phyloP scores from a whole-genome alignment of 2,888 invertebrate species.

The Orchesellides sinensis region DNA sequence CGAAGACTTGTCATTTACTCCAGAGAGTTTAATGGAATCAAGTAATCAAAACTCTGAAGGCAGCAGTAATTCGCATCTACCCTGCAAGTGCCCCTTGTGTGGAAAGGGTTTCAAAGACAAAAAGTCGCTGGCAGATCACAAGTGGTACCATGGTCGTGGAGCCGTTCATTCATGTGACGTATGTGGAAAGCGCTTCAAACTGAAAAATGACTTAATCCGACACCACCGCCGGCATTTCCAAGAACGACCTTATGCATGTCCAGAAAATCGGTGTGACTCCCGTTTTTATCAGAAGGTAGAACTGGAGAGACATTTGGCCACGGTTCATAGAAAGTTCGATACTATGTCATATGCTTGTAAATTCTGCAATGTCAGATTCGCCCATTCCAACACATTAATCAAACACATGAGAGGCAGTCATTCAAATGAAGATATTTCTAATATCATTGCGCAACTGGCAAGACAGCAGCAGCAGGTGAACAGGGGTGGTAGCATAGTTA shows the following conservation, averaged over 20 bases:
- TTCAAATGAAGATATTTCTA: conserved; percentile 32
- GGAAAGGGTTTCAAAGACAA: conserved; percentile 53
- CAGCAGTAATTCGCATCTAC: not conserved
- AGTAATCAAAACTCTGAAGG: not conserved
- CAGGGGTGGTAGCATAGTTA: no score
- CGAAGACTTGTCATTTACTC: conserved; percentile 21
- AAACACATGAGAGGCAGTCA: conserved; percentile 46
- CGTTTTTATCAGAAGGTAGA: conserved; percentile 49
- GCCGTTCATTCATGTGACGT: conserved; percentile 50
- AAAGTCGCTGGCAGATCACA: conserved; percentile 53
- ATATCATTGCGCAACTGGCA: no score
- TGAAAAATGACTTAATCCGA: conserved; percentile 54
- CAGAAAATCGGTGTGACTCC: conserved; percentile 28
- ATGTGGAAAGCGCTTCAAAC: conserved; percentile 51
- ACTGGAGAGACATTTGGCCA: conserved; percentile 38
- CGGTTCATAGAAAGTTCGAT: conserved; percentile 11
- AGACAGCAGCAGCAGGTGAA: no score
- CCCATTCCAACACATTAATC: conserved; percentile 21
- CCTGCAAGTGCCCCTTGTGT: conserved; percentile 22
- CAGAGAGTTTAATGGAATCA: not conserved
- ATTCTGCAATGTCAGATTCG: conserved; percentile 41
- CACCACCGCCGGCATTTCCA: conserved; percentile 56
- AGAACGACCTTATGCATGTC: conserved; percentile 45
- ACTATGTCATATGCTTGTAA: conserved; percentile 26
- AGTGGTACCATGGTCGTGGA: conserved; percentile 51